Evolutionary conservation across 2,888 invertebrate genomes (phyloP), one percentile per base, ranked within the genome.

Genomic region (Drosophila hawaiiensis): DNA sequence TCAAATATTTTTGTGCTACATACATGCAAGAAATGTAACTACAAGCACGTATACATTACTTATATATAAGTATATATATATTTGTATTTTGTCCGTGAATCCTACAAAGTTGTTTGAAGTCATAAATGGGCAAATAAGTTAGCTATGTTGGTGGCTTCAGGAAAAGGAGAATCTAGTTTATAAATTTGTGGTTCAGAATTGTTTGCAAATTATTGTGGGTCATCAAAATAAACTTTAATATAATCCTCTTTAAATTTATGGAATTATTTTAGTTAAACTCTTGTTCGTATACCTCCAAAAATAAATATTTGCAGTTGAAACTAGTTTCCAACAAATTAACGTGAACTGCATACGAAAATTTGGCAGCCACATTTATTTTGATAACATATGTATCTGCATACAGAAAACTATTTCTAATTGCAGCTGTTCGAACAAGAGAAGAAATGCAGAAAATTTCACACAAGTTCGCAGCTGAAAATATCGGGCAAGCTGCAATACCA

Each of bases 1-100:
- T 80, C 84, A 89, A 83, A 84, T 85, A 68, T 61, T 37, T 39
- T n/a, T 39, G n/a, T 28, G 47, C 9, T 66, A 39, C 43, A 10
- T 54, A 37, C 16, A 31, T 56, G 74, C 37, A 70, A 28, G 35
- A 54, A 70, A 60, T 41, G 37, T 41, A 49, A 53, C 39, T 68
- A 43, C 2, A 53, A 69, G 1, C 19, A 50, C 22, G 59, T 22
- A 3, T 19, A 31, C 35, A 43, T 43, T 25, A 28, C 47, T 25
- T 47, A 49, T 29, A 25, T 19, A 47, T 41, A 25, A 22, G 14
- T 29, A n/a, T n/a, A 28, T 3, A n/a, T 7, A 39, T 12, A 39
- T 39, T 39, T 55, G 37, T 39, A n/a, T n/a, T n/a, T 56, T 39
- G 39, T 29, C 14, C 22, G 37, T 55, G 55, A 55, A 39, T 39